A percentile compares a stretch with the other conserved stretches of the same genome.
These are phyloP conservation scores for Cyanocitta stelleri DNA, from an alignment of 2,113 vertebrate species.

Conservation along the genomic window DNA sequence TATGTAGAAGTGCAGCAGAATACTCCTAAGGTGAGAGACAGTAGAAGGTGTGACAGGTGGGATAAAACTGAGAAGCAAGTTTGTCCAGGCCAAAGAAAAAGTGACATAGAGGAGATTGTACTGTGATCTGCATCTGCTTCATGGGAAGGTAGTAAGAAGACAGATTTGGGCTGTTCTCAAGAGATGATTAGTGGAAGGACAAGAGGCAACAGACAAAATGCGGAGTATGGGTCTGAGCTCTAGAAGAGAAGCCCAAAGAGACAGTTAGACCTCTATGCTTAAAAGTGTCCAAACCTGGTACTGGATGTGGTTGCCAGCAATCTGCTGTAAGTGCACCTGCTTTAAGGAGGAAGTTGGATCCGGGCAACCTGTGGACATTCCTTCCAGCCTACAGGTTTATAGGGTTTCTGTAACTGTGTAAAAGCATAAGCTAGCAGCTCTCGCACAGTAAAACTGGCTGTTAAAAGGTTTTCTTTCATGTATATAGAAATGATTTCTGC, in stretches of 20 bases:
- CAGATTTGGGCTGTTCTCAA: neutral
- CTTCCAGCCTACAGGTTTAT: neutral
- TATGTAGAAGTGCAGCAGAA: neutral
- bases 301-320: neutral
- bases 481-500: neutral
- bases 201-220: neutral
- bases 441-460: neutral
- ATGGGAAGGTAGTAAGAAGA: neutral
- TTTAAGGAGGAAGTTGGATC: neutral
- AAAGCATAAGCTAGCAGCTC: neutral
- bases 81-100: neutral
- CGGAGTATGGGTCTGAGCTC: neutral
- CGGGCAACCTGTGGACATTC: neutral
- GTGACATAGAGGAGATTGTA: neutral
- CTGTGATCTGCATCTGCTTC: neutral
- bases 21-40: neutral
- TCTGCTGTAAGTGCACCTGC: neutral
- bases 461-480: neutral
- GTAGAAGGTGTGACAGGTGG: neutral
- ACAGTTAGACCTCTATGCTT: neutral
- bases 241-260: neutral
- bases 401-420: neutral
- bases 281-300: neutral
- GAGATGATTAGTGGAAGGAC: neutral
- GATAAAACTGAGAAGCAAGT: neutral